Evolutionary conservation across 2,888 invertebrate genomes (phyloP), one percentile per base, ranked within the genome.

Genomic region (Crepidodera aurea): DNA sequence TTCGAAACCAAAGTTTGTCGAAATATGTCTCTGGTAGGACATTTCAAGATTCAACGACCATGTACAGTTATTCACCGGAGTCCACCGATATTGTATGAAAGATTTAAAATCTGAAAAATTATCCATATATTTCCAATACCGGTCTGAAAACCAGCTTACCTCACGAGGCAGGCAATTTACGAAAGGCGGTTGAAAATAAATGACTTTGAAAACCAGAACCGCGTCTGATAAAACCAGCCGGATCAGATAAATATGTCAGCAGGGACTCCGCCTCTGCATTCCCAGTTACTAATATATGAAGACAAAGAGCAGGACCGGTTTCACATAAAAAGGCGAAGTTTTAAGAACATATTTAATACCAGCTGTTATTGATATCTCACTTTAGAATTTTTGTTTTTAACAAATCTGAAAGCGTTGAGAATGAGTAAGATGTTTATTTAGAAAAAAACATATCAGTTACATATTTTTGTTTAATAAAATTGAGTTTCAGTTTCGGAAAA

Each of bases 171-270:
- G 65, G 58, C 65, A 69, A 76, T 65, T 77, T 77, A 77, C 77
- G 77, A 76, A 76, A 76, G 74, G 70, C 73, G 70, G 72, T 70
- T 73, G 76, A 75, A 57, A 77, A 55, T 74, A 76, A 75, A 77
- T 73, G 75, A 73, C 75, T 73, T 73, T 69, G 72, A 70, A 73
- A 76, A 75, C 75, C 75, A 72, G 73, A 75, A 71, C 75, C 71
- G 72, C 67, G 71, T 67, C 75, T 70, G 75, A 78, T 76, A 78
- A 76, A 77, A 75, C 76, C 76, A 76, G 77, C 78, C 74, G 77
- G 71, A 77, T 79, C 79, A 76, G 79, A 80, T 80, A 80, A 80
- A 80, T 77, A 79, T 79, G 79, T 80, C 80, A 80, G 78, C 77
- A 60, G 71, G 72, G 69, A 73, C 77, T 73, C 78, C 78, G 77